Conservation (phyloP, 2,888 invertebrate species). For the Malthinus flaveolus region DNA sequence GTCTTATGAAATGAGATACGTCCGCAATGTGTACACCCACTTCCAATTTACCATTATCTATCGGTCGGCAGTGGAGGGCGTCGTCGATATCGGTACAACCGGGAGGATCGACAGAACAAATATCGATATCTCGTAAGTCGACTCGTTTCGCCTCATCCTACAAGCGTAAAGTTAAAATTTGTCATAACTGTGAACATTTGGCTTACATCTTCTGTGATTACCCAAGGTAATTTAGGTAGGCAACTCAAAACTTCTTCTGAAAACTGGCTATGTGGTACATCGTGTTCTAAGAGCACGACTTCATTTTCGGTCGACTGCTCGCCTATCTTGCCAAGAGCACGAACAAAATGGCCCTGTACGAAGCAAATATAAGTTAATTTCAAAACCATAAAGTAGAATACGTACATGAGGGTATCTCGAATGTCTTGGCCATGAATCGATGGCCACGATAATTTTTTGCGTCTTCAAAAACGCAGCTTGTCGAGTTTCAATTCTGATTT, state of each 20-base stretch:
- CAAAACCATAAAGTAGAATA: conserved; percentile 11
- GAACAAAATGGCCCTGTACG: conserved; percentile 86
- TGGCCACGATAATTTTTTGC: conserved; percentile 91
- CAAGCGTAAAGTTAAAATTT: conserved; percentile 37
- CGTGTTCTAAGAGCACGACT: conserved; percentile 93
- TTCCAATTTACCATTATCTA: conserved; percentile 75
- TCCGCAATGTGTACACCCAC: conserved; percentile 99
- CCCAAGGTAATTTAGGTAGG: conserved; percentile 88
- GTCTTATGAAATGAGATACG: conserved; percentile 95
- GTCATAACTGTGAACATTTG: not conserved
- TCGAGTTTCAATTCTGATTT: conserved; percentile 93
- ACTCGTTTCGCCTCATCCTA: conserved; percentile 77
- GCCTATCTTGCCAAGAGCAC: conserved; percentile 89
- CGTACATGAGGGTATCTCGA: conserved; percentile 83
- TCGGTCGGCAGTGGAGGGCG: conserved; percentile 84
- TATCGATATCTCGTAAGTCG: conserved; percentile 81
- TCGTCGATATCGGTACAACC: conserved; percentile 99
- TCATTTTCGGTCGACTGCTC: conserved; percentile 96
- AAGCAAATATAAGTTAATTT: conserved; percentile 2
- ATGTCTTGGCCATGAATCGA: conserved; percentile 94
- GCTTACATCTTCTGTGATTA: conserved; percentile 76
- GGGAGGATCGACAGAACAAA: conserved; percentile 97
- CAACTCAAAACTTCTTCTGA: conserved; percentile 92
- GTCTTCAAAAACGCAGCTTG: conserved; percentile 79
- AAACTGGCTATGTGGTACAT: conserved; percentile 94